Evolutionary conservation across 1,140 invertebrate genomes (phyloP).

Genomic region (Druon quercuslanigerum): DNA sequence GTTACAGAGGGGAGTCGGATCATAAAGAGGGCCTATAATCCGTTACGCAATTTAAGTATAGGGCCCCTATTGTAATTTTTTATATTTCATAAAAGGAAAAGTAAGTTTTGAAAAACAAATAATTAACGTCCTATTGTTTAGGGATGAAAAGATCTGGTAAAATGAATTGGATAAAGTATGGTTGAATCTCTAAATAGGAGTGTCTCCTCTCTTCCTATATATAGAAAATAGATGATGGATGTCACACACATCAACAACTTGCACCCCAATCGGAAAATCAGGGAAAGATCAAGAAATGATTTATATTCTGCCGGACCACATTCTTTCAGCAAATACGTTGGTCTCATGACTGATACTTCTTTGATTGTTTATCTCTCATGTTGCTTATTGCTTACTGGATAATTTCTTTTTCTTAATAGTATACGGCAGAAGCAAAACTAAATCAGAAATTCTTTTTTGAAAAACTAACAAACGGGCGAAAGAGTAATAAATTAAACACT

Average conservation of each 20-base stretch:
- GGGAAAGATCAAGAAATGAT: conserved; percentile 52
- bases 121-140: background rate
- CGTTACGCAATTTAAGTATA: no score
- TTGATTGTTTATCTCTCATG: conserved; percentile 25
- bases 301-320: conserved; percentile 47
- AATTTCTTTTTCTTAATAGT: background rate
- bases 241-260: conserved; percentile 56
- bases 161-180: background rate
- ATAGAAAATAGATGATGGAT: conserved; percentile 46
- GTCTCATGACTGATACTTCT: conserved; percentile 19
- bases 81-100: no score
- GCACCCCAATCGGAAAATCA: conserved; percentile 37
- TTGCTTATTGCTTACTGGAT: conserved; percentile 23
- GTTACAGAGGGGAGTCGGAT: no score
- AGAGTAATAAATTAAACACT: no score
- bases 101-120: no score
- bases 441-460: background rate
- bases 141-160: no score
- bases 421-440: background rate
- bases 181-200: background rate
- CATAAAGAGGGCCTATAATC: no score
- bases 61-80: no score
- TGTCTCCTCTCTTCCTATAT: background rate
- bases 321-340: conserved; percentile 23
- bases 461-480: no score